Evolutionary conservation across 2,113 vertebrate genomes (phyloP).

Genomic region (Tachycineta bicolor): DNA sequence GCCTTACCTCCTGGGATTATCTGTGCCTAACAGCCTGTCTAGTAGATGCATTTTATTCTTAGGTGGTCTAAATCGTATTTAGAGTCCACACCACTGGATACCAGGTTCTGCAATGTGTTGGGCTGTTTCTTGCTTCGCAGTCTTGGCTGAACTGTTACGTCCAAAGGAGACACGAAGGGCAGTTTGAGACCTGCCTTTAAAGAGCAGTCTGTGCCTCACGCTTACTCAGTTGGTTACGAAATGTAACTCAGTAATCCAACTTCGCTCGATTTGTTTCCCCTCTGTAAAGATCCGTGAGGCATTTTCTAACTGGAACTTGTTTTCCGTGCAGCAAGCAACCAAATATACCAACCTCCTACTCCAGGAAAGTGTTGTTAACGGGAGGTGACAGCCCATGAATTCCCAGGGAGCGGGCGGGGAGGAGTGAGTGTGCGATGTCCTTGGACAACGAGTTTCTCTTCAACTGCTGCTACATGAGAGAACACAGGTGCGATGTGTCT

Average conservation of each 20-base stretch:
- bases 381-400: neutral
- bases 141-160: neutral
- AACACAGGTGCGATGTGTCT: neutral
- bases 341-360: neutral
- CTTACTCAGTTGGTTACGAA: neutral
- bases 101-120: neutral
- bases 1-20: constrained; percentile 48
- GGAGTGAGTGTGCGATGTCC: neutral
- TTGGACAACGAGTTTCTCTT: neutral
- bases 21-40: neutral
- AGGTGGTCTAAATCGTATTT: neutral
- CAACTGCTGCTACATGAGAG: neutral
- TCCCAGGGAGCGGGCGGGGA: neutral
- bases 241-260: neutral
- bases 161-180: neutral
- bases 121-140: neutral
- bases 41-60: neutral
- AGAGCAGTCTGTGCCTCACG: neutral
- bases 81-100: neutral
- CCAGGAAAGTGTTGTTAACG: neutral
- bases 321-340: neutral
- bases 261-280: neutral
- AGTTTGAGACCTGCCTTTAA: neutral
- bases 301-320: constrained; percentile 8
- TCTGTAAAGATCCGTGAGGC: neutral